Evolutionary conservation across 2,113 vertebrate genomes (phyloP).

Genomic region (Myotis brandtii): DNA sequence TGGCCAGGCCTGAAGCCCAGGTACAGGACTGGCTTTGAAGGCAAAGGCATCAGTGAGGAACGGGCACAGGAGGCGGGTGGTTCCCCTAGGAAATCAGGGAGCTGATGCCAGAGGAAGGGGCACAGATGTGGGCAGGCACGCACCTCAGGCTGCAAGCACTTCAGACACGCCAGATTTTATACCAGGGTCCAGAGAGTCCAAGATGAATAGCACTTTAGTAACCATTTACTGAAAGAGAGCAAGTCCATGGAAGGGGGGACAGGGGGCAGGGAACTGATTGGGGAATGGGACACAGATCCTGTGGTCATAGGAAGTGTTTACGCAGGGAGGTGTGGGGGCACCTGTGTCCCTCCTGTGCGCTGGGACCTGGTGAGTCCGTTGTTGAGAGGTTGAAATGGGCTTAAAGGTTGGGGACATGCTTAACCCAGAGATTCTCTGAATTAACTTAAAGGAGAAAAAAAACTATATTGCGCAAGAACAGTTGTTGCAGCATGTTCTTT

Average conservation of each 20-base stretch:
- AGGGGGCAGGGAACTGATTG: not conserved
- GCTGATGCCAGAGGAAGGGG: not conserved
- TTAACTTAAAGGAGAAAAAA: slow-evolving; percentile 56
- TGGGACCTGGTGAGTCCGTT: not conserved
- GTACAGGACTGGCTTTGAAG: not conserved
- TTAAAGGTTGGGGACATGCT: not conserved
- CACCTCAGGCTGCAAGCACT: not conserved
- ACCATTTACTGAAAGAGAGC: slow-evolving; percentile 41
- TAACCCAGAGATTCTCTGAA: not conserved
- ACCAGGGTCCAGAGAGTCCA: not conserved
- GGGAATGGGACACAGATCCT: not conserved
- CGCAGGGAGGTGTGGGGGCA: not conserved
- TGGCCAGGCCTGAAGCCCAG: not conserved
- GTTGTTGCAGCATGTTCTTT: not conserved
- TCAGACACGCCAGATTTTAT: not conserved
- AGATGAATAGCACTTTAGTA: slow-evolving; percentile 61
- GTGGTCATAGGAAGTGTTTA: not conserved
- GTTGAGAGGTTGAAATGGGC: not conserved
- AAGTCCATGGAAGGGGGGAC: not conserved
- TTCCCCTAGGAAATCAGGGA: not conserved
- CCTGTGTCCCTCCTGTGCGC: not conserved
- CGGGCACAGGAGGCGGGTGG: fast-evolving
- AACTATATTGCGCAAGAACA: not conserved
- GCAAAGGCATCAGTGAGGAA: not conserved
- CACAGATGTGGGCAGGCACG: not conserved